These are phyloP conservation scores for Drosophila anomelani DNA, from an alignment of 2,888 invertebrate genomes.

Conservation along the genomic window DNA sequence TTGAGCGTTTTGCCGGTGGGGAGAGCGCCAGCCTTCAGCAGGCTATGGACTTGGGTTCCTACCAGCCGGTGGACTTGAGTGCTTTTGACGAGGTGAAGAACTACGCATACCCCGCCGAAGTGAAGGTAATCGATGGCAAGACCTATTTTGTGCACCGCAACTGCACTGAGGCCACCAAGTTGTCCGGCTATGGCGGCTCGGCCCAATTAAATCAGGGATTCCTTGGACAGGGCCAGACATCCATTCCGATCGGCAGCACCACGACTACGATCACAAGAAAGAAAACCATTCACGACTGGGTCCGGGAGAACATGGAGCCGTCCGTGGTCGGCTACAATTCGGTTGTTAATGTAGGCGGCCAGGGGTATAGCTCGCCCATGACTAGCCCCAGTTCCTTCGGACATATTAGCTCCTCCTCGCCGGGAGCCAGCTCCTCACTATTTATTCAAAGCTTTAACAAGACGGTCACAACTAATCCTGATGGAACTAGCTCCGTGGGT, in stretches of 20 bases:
- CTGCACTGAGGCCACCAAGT: constrained; percentile 79
- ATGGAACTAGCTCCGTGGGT: constrained; percentile 76
- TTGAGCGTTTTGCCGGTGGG: constrained; percentile 61
- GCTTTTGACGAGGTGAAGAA: constrained; percentile 81
- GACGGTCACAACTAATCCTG: constrained; percentile 73
- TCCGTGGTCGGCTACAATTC: constrained; percentile 80
- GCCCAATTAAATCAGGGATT: constrained; percentile 45
- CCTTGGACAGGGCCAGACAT: constrained; percentile 17
- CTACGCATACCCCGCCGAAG: constrained; percentile 81
- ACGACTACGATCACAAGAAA: constrained; percentile 61
- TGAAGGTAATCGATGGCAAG: constrained; percentile 82
- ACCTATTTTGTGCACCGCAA: constrained; percentile 83
- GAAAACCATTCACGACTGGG: constrained; percentile 77
- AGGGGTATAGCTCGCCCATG: constrained; percentile 15
- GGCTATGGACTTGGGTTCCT: constrained; percentile 62
- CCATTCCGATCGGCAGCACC: constrained; percentile 45
- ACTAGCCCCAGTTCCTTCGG: constrained; percentile 38
- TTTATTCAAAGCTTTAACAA: constrained; percentile 77
- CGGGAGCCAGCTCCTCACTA: constrained; percentile 62
- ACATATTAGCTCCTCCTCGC: constrained; percentile 47
- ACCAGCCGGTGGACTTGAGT: constrained; percentile 71
- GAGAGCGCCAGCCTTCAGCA: constrained; percentile 63
- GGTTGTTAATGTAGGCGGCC: constrained; percentile 70
- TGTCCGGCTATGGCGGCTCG: constrained; percentile 54
- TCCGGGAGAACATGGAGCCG: constrained; percentile 74